Base-by-base conservation (phyloP, 2,888 invertebrate genomes). In the Lamellibrachia columna region DNA sequence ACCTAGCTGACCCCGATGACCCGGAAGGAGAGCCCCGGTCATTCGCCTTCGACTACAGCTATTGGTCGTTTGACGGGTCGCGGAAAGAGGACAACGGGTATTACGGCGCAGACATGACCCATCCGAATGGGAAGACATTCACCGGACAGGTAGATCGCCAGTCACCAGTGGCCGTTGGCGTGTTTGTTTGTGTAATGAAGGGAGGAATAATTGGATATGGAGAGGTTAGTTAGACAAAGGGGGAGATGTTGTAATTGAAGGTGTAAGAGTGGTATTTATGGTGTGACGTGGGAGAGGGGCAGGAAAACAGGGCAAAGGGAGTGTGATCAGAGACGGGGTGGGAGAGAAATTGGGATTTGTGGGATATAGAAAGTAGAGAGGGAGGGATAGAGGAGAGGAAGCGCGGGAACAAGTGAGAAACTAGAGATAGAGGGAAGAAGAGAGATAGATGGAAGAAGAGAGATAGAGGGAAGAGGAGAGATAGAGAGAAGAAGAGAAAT, bases 61-160 rank as follows among this genome's bases (percentile, higher is more conserved):
- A 97, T 95, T 97, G 97, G 97, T 97, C 97, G 53, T 97, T 97
- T 95, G 93, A 93, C 53, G 97, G 97, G 2, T 97, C 95, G 94
- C 96, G 96, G 90, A 96, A 96, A 93, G 95, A 96, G 4, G 93
- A 95, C 3, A 96, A 96, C 94, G 97, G 97, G 2, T 97, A 97
- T 94, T 96, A 95, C 91, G 95, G 94, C 3, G 95, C 96, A 3
- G 97, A 97, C 93, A 94, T 95, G 1, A 95, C 95, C n/a, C 96
- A 97, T 92, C 95, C 96, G 0, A 96, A 96, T 94, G 96, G 96
- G 40, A 96, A 96, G 93, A 96, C 96, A 94, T 97, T 97, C 94
- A 96, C 96, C 90, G 97, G 97, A 95, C 97, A 97, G 97, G 97
- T 97, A 93, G 93, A n/a, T 22, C 11, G 6, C 22, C 4, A 15